These are phyloP conservation scores for Eustalomyia histrio DNA, from an alignment of 2,888 invertebrate species.

Conservation along the genomic window DNA sequence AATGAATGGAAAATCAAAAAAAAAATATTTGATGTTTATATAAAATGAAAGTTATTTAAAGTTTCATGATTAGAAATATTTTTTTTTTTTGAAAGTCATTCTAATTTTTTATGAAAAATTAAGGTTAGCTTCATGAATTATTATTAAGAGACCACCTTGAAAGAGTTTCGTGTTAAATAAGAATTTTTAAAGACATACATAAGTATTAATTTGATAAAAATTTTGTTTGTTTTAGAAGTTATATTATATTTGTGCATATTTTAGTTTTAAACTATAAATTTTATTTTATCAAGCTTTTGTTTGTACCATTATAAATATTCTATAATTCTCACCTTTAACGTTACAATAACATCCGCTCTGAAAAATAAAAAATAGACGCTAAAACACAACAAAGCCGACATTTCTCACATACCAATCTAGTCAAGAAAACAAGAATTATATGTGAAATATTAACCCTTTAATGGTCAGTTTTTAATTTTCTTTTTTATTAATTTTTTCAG, in stretches of 20 bases:
- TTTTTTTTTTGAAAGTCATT: background rate
- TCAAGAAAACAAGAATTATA: background rate
- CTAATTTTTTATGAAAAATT: background rate
- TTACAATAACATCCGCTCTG: conserved; percentile 35
- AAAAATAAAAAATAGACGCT: background rate
- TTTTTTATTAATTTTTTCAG: too few relatives aligned
- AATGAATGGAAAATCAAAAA: background rate
- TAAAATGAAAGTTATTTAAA: background rate
- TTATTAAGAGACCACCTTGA: background rate
- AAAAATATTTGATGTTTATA: background rate
- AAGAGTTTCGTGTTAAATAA: background rate
- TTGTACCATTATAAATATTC: conserved; percentile 30
- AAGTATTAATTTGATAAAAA: background rate
- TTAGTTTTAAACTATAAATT: background rate
- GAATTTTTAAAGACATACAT: background rate
- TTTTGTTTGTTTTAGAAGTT: background rate
- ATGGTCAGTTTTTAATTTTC: too few relatives aligned
- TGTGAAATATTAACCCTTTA: conserved; percentile 22
- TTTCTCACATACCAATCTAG: conserved; percentile 39
- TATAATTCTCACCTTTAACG: conserved; percentile 40
- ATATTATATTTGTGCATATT: background rate
- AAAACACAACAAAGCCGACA: conserved; percentile 35
- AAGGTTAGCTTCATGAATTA: background rate
- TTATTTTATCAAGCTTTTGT: conserved; percentile 21
- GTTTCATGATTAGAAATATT: background rate